A percentile compares a stretch with the other conserved stretches of the same genome.
Conservation (phyloP, 2,113 vertebrate species). For the Illadopsis cleaveri region DNA sequence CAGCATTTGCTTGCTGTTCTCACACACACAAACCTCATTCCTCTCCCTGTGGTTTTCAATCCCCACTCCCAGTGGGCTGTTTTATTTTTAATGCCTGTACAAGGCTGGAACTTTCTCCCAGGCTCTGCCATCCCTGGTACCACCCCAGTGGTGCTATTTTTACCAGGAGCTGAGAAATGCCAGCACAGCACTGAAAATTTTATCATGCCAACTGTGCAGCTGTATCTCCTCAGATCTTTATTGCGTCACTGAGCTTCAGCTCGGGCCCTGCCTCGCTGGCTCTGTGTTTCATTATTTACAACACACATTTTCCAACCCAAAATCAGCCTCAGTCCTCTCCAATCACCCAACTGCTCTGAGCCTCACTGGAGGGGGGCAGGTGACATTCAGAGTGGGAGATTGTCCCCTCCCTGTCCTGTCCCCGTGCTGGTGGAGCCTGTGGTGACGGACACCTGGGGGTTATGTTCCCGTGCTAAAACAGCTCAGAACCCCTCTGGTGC, state of each 20-base stretch:
- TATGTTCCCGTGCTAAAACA: not conserved
- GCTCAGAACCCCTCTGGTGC: rapidly evolving
- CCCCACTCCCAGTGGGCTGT: not conserved
- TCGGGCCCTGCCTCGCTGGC: not conserved
- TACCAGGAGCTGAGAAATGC: conserved; percentile 9
- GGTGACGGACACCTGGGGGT: not conserved
- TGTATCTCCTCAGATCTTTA: not conserved
- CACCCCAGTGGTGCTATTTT: not conserved
- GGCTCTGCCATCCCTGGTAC: not conserved
- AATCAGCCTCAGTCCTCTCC: not conserved
- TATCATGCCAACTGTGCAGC: conserved; percentile 1
- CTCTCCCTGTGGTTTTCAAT: not conserved
- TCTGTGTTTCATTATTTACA: conserved; percentile 35
- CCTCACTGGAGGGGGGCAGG: rapidly evolving
- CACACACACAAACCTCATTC: not conserved
- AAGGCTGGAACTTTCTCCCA: not conserved
- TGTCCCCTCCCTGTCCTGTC: not conserved
- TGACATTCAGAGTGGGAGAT: not conserved
- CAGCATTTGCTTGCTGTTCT: not conserved
- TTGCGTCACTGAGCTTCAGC: not conserved
- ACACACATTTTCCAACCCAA: not conserved
- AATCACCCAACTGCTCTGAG: not conserved
- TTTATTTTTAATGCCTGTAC: not conserved
- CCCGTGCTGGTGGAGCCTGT: not conserved
- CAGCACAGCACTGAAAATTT: not conserved